Evolutionary conservation across 1,140 invertebrate genomes (phyloP).

Genomic region (Vollenhovia emeryi): DNA sequence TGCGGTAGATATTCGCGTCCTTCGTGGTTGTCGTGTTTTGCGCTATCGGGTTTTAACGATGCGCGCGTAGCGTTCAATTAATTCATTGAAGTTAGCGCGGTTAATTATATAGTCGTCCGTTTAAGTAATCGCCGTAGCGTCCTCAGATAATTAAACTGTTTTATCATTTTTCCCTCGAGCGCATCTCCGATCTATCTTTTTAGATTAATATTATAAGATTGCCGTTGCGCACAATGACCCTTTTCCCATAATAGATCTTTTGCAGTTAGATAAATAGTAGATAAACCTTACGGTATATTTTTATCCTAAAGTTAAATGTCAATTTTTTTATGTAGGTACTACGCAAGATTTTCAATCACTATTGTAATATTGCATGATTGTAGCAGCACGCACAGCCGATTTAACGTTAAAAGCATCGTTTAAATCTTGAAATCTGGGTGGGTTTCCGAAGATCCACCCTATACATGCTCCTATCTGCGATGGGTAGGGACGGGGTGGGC

Average conservation of each 20-base stretch:
- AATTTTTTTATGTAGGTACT: background rate
- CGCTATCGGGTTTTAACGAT: constrained; percentile 30
- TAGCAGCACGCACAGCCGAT: background rate
- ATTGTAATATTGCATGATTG: background rate
- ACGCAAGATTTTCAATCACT: background rate
- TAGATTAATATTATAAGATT: background rate
- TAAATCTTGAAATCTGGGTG: constrained; percentile 58
- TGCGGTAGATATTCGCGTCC: background rate
- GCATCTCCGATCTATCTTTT: background rate
- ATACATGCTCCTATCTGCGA: constrained; percentile 60
- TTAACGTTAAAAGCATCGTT: background rate
- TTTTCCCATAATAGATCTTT: background rate
- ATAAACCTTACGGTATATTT: background rate
- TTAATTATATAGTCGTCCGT: constrained; percentile 13
- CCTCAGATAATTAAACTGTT: background rate
- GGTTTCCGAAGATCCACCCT: constrained; percentile 68
- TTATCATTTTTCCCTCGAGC: background rate
- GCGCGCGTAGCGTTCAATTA: background rate
- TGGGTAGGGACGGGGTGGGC: constrained; percentile 48
- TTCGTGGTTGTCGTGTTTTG: constrained; percentile 9
- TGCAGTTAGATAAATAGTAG: too few species aligned
- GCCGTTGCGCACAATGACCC: background rate
- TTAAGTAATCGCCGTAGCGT: background rate
- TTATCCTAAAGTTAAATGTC: background rate
- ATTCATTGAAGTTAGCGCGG: constrained; percentile 12